Evolutionary conservation across 2,888 invertebrate species (phyloP).

Genomic region (Drosophila rubida): DNA sequence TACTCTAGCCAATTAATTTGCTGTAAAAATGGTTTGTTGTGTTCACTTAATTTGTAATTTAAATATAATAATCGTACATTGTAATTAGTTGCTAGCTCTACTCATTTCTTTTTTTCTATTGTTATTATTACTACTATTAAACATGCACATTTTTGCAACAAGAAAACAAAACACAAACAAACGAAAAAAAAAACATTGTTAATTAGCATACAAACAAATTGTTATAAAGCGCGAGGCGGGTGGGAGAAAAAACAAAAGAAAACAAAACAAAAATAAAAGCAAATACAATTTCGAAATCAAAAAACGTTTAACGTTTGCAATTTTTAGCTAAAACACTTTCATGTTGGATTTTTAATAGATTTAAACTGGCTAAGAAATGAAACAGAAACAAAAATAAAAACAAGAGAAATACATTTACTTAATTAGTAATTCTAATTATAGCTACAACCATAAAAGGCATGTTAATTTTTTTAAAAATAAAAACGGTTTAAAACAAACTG

Average conservation of each 20-base stretch:
- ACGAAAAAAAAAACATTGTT: conserved; percentile 40
- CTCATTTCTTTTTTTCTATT: conserved; percentile 41
- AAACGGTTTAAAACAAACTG: conserved; percentile 70
- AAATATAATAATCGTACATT: conserved; percentile 23
- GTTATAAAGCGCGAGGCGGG: conserved; percentile 43
- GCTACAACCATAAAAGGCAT: conserved; percentile 67
- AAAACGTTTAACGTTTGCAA: conserved; percentile 71
- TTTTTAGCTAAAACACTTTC: conserved; percentile 69
- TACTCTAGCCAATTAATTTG: conserved; percentile 70
- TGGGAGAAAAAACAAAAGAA: conserved; percentile 34
- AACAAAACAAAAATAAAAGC: conserved; percentile 17
- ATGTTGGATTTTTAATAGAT: conserved; percentile 72
- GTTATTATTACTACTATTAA: conserved; percentile 17
- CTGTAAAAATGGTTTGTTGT: conserved; percentile 70
- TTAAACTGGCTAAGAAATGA: conserved; percentile 49
- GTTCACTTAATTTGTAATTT: conserved; percentile 64
- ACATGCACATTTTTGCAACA: conserved; percentile 27
- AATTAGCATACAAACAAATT: conserved; percentile 58
- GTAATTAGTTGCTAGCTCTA: conserved; percentile 39
- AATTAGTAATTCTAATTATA: conserved; percentile 72
- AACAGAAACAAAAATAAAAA: conserved; percentile 43
- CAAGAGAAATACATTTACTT: conserved; percentile 70
- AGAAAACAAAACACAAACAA: conserved; percentile 1
- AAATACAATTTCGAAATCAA: conserved; percentile 1
- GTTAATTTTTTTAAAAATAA: conserved; percentile 79